Evolutionary conservation across 2,797 vertebrate genomes (phyloP).

Genomic region (Alcedo quadribrachys): DNA sequence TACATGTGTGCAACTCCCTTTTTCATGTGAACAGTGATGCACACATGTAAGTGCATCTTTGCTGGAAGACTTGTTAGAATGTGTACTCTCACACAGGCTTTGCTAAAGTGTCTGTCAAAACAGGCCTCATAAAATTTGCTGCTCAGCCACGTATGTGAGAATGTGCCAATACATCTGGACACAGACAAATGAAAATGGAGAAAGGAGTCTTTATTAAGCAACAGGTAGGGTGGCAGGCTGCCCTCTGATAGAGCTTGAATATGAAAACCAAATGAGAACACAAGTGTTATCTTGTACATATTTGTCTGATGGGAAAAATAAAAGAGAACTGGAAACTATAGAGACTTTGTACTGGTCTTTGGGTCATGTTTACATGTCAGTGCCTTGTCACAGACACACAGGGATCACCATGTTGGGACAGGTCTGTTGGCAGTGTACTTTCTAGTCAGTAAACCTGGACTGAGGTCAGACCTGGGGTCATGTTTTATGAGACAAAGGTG

Average conservation of each 20-base stretch:
- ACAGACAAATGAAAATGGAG: background rate
- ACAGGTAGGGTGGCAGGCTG: background rate
- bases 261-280: background rate
- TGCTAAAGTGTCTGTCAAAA: background rate
- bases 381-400: background rate
- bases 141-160: background rate
- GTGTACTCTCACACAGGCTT: background rate
- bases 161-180: background rate
- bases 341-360: background rate
- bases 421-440: background rate
- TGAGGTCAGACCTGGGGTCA: background rate
- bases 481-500: background rate
- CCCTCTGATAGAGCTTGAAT: background rate
- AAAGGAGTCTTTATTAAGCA: background rate
- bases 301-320: background rate
- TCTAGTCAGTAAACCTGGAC: background rate
- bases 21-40: background rate
- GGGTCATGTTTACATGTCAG: background rate
- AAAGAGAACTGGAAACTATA: background rate
- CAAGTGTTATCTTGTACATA: background rate
- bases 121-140: background rate
- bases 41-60: background rate
- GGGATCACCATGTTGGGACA: background rate
- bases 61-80: background rate
- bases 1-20: background rate